Evolutionary conservation across 2,113 vertebrate genomes (phyloP).

Genomic region (Platanista minor): DNA sequence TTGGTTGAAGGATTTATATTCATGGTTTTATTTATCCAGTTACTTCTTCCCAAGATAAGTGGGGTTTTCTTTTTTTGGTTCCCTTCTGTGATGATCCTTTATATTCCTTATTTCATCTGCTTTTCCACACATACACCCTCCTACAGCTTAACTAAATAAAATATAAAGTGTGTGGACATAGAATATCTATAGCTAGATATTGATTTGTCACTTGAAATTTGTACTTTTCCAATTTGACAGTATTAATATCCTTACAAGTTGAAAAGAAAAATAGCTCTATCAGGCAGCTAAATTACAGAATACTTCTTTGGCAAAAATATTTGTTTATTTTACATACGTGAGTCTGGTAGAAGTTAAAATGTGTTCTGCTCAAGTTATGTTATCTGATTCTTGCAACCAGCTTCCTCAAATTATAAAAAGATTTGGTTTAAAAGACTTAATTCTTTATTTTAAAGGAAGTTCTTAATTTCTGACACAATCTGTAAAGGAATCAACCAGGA

Average conservation of each 20-base stretch:
- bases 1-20: slow-evolving; percentile 4
- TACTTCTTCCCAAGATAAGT: neutral
- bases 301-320: neutral
- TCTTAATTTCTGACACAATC: slow-evolving; percentile 22
- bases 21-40: slow-evolving; percentile 43
- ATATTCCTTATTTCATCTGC: slow-evolving; percentile 8
- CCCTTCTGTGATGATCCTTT: neutral
- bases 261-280: slow-evolving; percentile 25
- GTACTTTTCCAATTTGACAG: neutral
- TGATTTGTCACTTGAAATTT: slow-evolving; percentile 49
- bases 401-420: slow-evolving; percentile 26
- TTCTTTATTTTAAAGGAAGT: slow-evolving; percentile 5
- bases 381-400: neutral
- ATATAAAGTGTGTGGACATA: neutral
- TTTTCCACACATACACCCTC: neutral
- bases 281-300: neutral
- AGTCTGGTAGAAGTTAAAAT: slow-evolving; percentile 4
- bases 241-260: slow-evolving; percentile 27
- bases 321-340: neutral
- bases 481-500: neutral
- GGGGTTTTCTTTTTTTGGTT: slow-evolving; percentile 25
- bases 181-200: neutral
- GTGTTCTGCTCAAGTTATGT: neutral
- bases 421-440: slow-evolving; percentile 19
- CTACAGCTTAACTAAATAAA: neutral